Evolutionary conservation across 2,888 invertebrate genomes (phyloP), one percentile per base, ranked within the genome.

Genomic region (Lasioglossum leucozonium): DNA sequence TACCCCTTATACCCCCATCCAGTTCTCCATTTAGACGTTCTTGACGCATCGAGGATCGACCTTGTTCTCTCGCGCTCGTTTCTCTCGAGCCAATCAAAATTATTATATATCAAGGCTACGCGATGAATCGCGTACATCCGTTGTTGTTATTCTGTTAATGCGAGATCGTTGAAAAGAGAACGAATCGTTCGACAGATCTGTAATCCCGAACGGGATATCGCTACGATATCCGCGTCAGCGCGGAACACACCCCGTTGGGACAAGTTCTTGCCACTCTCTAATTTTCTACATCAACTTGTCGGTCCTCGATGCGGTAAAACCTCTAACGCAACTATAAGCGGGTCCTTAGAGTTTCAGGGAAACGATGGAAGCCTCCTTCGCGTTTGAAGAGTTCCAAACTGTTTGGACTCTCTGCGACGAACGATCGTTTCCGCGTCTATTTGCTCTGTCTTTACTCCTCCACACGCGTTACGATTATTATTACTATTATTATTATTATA

Each of bases 291-390:
- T 4, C 30, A 16, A 13, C 30, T 26, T 55, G 2, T 65, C 34
- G 62, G 58, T 80, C 81, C 85, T 77, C 85, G 85, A 77, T 85
- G 85, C 71, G 77, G 55, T 18, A 30, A 85, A 85, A 85, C 30
- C 26, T 73, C 26, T 71, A 73, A 37, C 51, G 71, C 77, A 69
- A 71, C 65, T 84, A 75, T 18, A 74, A 80, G 77, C 85, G 77
- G 84, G 65, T 84, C 65, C 72, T 85, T 85, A 81, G 85, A 77
- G 77, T 77, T 85, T 71, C 73, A 72, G 62, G 72, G 16, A 47
- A 62, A 37, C 65, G 74, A 44, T n/a, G 65, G 44, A 80, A 58
- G 67, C 18, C 26, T 26, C 34, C 58, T 72, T 75, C 55, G 37
- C 51, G 77, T 37, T n/a, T 26, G 26, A 71, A 42, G 65, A 80